phyloP scores from a whole-genome alignment of 2,113 vertebrate species.

The Puma concolor region DNA sequence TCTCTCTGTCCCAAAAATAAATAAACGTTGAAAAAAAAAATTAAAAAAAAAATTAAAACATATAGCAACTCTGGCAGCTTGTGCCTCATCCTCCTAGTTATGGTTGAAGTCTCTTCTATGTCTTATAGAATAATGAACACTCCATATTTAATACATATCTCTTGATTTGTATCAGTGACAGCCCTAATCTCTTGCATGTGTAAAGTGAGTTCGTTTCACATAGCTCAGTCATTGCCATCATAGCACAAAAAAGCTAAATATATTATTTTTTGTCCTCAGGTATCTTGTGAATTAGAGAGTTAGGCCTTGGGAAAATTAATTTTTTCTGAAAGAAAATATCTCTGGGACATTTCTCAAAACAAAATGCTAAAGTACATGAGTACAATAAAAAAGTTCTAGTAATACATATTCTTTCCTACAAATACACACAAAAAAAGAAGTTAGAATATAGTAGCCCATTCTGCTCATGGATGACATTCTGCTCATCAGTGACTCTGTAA shows the following conservation, averaged over 20 bases:
- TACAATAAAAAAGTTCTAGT: not conserved
- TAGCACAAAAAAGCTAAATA: not conserved
- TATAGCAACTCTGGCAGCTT: not conserved
- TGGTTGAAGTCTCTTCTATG: not conserved
- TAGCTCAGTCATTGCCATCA: not conserved
- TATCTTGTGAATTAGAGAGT: not conserved
- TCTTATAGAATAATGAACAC: not conserved
- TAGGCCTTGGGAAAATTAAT: not conserved
- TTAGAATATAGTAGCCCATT: not conserved
- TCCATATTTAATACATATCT: not conserved
- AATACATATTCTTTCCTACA: not conserved
- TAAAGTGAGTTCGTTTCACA: not conserved
- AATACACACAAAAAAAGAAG: not conserved
- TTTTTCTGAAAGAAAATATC: not conserved
- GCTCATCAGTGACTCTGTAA: not conserved
- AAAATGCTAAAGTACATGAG: not conserved
- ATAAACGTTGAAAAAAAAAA: too few species aligned
- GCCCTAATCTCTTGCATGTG: not conserved
- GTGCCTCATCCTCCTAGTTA: not conserved
- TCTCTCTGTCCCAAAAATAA: too few species aligned
- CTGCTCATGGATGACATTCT: not conserved
- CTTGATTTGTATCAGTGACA: not conserved
- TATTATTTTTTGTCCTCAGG: not conserved
- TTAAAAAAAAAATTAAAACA: too few species aligned
- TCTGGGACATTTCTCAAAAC: not conserved